Conservation (phyloP, 2,797 vertebrate genomes). For the Cryptoblepharus egeriae region DNA sequence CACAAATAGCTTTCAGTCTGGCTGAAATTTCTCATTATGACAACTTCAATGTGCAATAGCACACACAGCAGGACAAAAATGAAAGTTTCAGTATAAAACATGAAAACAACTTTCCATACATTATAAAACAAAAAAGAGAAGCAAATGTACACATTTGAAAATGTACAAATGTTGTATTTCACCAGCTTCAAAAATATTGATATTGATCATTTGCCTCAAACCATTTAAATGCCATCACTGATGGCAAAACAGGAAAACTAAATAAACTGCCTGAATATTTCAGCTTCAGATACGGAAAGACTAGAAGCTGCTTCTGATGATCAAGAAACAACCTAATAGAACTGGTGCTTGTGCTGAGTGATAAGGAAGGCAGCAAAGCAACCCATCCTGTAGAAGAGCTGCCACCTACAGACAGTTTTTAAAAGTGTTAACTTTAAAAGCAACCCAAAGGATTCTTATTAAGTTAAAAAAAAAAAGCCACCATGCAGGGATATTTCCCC, state of each 20-base stretch:
- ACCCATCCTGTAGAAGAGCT: not conserved
- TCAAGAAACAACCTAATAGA: not conserved
- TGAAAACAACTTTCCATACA: not conserved
- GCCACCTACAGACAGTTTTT: not conserved
- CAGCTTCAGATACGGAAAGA: not conserved
- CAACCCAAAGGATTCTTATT: not conserved
- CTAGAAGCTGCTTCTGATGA: not conserved
- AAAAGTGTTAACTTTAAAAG: not conserved
- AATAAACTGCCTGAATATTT: not conserved
- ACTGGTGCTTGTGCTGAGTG: not conserved
- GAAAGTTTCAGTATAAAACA: not conserved
- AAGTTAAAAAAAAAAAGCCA: not conserved
- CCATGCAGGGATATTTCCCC: not conserved
- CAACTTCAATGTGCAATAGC: not conserved
- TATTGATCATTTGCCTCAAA: not conserved
- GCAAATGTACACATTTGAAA: too few species aligned
- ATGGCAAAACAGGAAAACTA: not conserved
- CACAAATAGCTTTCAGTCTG: not conserved
- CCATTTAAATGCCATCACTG: not conserved
- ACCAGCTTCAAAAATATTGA: not conserved
- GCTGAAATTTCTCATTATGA: not conserved
- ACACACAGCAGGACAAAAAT: not conserved
- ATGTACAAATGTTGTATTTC: too few species aligned
- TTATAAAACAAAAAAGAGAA: not conserved
- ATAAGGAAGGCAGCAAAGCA: not conserved